Conservation (phyloP, 2,888 invertebrate genomes). For the Poecilobothrus nobilitatus region DNA sequence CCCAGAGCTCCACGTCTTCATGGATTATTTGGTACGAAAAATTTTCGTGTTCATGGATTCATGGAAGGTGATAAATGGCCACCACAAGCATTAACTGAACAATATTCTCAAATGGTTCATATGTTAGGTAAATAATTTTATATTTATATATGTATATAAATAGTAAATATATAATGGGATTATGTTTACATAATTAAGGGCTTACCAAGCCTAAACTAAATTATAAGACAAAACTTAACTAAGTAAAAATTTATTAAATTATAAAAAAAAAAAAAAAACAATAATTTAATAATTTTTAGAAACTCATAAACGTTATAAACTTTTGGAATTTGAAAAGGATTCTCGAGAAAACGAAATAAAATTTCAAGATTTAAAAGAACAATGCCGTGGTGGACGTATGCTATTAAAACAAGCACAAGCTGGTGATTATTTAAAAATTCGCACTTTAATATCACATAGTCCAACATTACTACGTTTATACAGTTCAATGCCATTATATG, state of each 20-base stretch:
- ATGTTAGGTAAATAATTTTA: slow-evolving; percentile 32
- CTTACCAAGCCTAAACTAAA: too few relatives aligned
- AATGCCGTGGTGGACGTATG: slow-evolving; percentile 36
- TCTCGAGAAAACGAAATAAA: slow-evolving; percentile 14
- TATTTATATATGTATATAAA: background rate
- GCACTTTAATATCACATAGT: slow-evolving; percentile 36
- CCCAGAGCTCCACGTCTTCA: slow-evolving; percentile 34
- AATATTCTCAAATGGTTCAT: slow-evolving; percentile 36
- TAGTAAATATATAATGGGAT: too few relatives aligned
- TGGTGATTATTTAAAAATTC: slow-evolving; percentile 32
- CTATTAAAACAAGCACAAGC: slow-evolving; percentile 34
- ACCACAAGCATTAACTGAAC: slow-evolving; percentile 32
- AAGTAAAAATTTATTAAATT: too few relatives aligned
- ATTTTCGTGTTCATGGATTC: slow-evolving; percentile 34
- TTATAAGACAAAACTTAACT: too few relatives aligned
- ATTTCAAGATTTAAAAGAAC: slow-evolving; percentile 30
- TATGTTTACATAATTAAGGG: too few relatives aligned
- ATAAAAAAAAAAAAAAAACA: too few relatives aligned
- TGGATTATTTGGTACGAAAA: slow-evolving; percentile 39
- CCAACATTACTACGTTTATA: slow-evolving; percentile 39
- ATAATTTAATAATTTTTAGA: too few relatives aligned
- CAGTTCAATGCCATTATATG: slow-evolving; percentile 36
- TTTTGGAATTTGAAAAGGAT: too few relatives aligned
- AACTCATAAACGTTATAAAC: too few relatives aligned
- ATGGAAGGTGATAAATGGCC: slow-evolving; percentile 40